Evolutionary conservation across 1,140 invertebrate species (phyloP).

Genomic region (Anoplolepis gracilipes): DNA sequence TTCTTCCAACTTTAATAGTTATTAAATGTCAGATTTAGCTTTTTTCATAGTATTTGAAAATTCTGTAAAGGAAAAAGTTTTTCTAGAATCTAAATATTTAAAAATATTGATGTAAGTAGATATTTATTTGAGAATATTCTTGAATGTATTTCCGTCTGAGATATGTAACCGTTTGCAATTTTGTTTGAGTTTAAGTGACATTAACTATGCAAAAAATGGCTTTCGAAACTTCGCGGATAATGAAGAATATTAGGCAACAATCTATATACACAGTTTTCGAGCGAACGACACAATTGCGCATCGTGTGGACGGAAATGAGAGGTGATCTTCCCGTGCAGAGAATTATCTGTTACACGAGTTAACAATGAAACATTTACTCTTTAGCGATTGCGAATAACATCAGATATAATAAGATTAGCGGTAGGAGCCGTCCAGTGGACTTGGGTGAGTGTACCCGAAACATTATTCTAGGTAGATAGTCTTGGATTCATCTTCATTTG

Average conservation of each 20-base stretch:
- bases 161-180: conserved; percentile 12
- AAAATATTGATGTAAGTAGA: background rate
- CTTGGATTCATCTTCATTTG: conserved; percentile 17
- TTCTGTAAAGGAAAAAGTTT: background rate
- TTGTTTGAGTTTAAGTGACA: conserved; percentile 26
- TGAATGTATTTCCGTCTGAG: conserved; percentile 17
- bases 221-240: conserved; percentile 37
- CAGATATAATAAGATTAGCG: conserved; percentile 75
- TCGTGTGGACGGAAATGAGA: conserved; percentile 15
- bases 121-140: background rate
- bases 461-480: conserved; percentile 60
- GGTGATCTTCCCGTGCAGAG: background rate
- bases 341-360: conserved; percentile 41
- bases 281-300: conserved; percentile 29
- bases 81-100: background rate
- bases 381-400: conserved; percentile 70
- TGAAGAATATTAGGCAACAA: conserved; percentile 20
- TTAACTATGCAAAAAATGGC: conserved; percentile 35
- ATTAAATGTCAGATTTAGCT: background rate
- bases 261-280: conserved; percentile 31
- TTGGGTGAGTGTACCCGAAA: conserved; percentile 69
- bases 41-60: background rate
- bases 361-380: conserved; percentile 67
- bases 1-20: background rate
- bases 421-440: conserved; percentile 82